Base-by-base conservation (phyloP, 1,140 invertebrate genomes). In the Pinna nobilis region DNA sequence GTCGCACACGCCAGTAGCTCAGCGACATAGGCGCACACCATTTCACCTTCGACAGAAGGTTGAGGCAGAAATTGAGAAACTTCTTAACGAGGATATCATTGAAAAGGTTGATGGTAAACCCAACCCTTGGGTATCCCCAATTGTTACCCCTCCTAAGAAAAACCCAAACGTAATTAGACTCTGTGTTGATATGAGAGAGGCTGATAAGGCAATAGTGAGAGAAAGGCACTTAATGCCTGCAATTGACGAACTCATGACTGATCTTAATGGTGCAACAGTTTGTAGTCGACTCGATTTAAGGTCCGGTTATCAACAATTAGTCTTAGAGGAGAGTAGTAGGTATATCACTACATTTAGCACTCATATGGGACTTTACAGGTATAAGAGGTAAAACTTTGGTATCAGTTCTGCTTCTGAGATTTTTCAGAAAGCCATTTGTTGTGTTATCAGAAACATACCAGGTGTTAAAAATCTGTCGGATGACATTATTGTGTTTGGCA, bases 151-250 rank as follows among this genome's bases (percentile, higher is more conserved):
- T 11, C 51, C 67, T 4, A 68, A 63, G 33, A 79, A 81, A 23
- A 59, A 59, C 18, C 25, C 11, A 1, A 44, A 68, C 18, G 70
- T 80, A 37, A 78, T 84, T 1, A 30, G 83, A 37, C 41, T 85
- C 3, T 85, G 84, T 49, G 76, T 86, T 0, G 82, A 84, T 51
- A 84, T 84, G 83, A 57, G 76, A 18, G 25, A 68, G 39, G 63
- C 79, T 0, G 81, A 82, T 64, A 71, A 72, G 37, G 78, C 78
- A 0, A 50, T 70, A 0, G 65, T 80, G 6, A 25, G 81, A 28
- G 81, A 83, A 74, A 57, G 82, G 39, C 76, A 82, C 41, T 44
- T 55, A 0, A 77, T 82, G 9, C 83, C 82, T 7, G 84, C 82
- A 20, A 65, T 81, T 9, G 82, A 86, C 41, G 84, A 84, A 59